Base-by-base conservation (phyloP, 23 tunicate genomes). In the Aplidium turbinatum region DNA sequence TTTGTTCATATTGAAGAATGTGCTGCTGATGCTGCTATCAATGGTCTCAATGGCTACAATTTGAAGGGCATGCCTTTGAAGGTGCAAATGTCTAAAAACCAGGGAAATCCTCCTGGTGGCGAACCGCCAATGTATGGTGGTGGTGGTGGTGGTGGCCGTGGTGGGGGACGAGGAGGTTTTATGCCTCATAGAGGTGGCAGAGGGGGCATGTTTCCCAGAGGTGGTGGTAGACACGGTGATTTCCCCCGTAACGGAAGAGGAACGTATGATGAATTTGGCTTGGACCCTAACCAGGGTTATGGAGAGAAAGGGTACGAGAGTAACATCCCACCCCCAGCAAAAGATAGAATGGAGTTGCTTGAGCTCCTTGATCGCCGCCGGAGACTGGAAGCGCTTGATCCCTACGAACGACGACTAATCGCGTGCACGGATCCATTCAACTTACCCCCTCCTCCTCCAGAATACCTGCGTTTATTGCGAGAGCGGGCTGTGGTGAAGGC, bases 371-470 rank as follows among this genome's bases (percentile, higher is more conserved):
- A 89, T 89, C 75, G 85, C 18, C 77, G 87, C 9, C 76, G 96
- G 18, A 81, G 89, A n/a, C 77, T 89, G 25, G 96, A 89, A 47
- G 81, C 81, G 0, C 87, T 89, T 18, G 96, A 89, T 35, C 89
- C 89, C 4, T 89, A 89, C 72, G 96, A 89, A 64, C 60, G 96
- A 40, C 45, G 96, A 40, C 56, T 89, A 27, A 83, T 89, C 38
- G 81, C 96, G 7, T 89, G 96, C 55, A 81, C 85, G 9, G 96
- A 89, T 72, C 96, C 89, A 1, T 89, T 68, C 77, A 89, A 89
- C 33, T 71, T 89, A 19, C 96, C 96, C 38, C 96, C 89, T 4
- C 96, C 96, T 21, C 96, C 96, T 11, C 96, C 96, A n/a, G 96
- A 89, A 35, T 89, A 77, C 55, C 48, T 89, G 47, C 83, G 89